phyloP scores from a whole-genome alignment of 2,888 invertebrate species.

The Tetramorium bicarinatum region DNA sequence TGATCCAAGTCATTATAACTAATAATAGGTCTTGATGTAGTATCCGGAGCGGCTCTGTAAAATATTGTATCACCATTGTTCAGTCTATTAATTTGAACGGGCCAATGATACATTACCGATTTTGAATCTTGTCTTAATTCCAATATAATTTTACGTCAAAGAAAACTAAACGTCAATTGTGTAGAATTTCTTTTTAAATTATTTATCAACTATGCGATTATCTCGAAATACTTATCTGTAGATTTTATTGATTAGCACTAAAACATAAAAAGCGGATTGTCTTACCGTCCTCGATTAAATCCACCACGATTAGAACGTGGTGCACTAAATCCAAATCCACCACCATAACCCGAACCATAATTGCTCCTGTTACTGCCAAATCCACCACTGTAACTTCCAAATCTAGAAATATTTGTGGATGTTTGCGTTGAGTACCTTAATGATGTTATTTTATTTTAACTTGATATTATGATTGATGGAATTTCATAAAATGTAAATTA shows the following conservation, averaged over 20 bases:
- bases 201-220: background rate
- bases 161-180: background rate
- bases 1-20: slow-evolving; percentile 97
- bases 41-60: slow-evolving; percentile 84
- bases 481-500: background rate
- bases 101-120: background rate
- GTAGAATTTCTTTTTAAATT: background rate
- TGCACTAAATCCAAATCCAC: slow-evolving; percentile 84
- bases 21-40: slow-evolving; percentile 91
- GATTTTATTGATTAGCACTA: background rate
- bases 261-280: background rate
- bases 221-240: background rate
- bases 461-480: background rate
- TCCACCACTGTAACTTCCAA: slow-evolving; percentile 83
- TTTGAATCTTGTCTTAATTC: slow-evolving; percentile 11
- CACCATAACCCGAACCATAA: slow-evolving; percentile 81
- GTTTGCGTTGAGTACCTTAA: slow-evolving; percentile 11
- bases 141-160: background rate
- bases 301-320: slow-evolving; percentile 87
- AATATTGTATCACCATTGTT: slow-evolving; percentile 71
- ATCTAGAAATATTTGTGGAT: slow-evolving; percentile 70
- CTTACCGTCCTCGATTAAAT: slow-evolving; percentile 86
- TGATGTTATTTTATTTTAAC: slow-evolving; percentile 6
- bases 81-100: slow-evolving; percentile 47
- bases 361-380: slow-evolving; percentile 80